phyloP scores from a whole-genome alignment of 2,888 invertebrate genomes.

The Nemapogon koenigi region DNA sequence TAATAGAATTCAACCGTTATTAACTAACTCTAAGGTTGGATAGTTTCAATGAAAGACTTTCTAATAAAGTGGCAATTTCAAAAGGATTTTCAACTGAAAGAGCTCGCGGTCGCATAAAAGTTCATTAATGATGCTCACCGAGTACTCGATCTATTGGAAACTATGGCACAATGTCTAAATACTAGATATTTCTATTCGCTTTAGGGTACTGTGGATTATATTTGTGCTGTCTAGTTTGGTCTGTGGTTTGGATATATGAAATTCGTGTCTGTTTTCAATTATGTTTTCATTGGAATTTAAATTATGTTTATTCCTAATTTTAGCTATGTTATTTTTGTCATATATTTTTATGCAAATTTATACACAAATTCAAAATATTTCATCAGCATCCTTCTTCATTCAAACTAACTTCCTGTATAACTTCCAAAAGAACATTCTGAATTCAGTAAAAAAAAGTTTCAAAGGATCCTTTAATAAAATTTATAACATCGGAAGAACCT shows the following conservation, averaged over 20 bases:
- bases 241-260: no score
- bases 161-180: no score
- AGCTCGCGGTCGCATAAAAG: constrained; percentile 8
- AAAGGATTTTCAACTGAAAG: constrained; percentile 3
- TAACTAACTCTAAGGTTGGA: no score
- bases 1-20: no score
- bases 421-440: constrained; percentile 6
- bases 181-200: no score
- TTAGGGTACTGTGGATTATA: no score
- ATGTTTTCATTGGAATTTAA: no score
- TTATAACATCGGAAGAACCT: constrained; percentile 22
- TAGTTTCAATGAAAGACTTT: constrained; percentile 3
- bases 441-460: constrained; percentile 5
- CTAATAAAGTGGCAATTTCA: constrained; percentile 6
- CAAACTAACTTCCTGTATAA: constrained; percentile 7
- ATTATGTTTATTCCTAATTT: no score
- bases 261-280: no score
- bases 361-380: constrained; percentile 5
- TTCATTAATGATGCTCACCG: constrained; percentile 10
- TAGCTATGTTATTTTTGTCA: no score
- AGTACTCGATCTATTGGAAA: constrained; percentile 8
- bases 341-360: no score
- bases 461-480: constrained; percentile 25
- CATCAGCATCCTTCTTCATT: neutral
- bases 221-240: no score